These are phyloP conservation scores for Oxyura jamaicensis DNA, from an alignment of 2,113 vertebrate species.

Conservation along the genomic window DNA sequence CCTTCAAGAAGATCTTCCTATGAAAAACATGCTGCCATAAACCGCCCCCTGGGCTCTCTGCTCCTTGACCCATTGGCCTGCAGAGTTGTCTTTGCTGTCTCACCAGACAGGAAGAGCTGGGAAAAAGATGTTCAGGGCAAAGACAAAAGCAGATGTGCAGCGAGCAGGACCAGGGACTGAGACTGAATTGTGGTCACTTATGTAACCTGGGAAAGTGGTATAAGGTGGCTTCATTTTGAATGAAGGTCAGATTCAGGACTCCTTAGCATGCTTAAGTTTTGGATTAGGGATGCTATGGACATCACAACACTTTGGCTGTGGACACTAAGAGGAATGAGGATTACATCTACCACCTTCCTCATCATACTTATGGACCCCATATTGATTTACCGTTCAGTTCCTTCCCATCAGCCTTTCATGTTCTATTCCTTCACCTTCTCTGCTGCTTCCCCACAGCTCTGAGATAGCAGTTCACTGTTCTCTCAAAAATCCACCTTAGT, in stretches of 20 bases:
- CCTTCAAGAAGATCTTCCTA: not conserved
- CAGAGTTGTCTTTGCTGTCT: not conserved
- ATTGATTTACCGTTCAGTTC: not conserved
- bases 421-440: not conserved
- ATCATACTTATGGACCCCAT: not conserved
- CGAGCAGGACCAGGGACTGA: not conserved
- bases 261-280: not conserved
- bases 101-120: not conserved
- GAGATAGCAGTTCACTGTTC: not conserved
- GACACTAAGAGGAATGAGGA: not conserved
- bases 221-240: not conserved
- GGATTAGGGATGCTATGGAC: not conserved
- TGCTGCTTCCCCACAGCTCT: not conserved
- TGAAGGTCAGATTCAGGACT: not conserved
- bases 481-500: not conserved
- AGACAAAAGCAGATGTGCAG: not conserved
- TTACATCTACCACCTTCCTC: not conserved
- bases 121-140: not conserved
- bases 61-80: not conserved
- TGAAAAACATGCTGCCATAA: not conserved
- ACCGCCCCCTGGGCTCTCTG: not conserved
- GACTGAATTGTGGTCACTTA: not conserved
- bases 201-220: not conserved
- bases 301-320: not conserved
- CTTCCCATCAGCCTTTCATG: not conserved